Evolutionary conservation across 2,888 invertebrate genomes (phyloP).

Genomic region (Byasa hedistus): DNA sequence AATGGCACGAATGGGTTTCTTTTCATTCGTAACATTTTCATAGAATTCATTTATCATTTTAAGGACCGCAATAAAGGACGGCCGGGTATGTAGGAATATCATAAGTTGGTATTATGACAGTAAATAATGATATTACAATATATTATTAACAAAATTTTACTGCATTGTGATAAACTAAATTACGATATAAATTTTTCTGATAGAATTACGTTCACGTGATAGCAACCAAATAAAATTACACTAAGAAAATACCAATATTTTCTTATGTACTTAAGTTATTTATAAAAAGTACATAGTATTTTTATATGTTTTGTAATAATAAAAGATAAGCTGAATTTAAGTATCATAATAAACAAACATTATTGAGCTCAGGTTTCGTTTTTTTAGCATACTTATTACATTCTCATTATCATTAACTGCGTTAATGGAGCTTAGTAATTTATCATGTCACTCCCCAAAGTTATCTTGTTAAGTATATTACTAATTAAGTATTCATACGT

Average conservation of each 20-base stretch:
- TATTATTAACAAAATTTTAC: background rate
- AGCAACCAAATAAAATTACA: too few species aligned
- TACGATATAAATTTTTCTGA: background rate
- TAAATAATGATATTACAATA: background rate
- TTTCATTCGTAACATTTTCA: conserved; percentile 17
- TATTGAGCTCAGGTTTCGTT: conserved; percentile 1
- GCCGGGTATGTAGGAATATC: conserved; percentile 6
- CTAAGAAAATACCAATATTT: too few species aligned
- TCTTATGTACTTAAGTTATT: too few species aligned
- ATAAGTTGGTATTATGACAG: background rate
- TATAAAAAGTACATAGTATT: too few species aligned
- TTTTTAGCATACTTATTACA: conserved; percentile 6
- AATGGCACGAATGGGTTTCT: conserved; percentile 12
- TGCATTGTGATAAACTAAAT: background rate
- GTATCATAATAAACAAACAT: background rate
- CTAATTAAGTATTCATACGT: too few species aligned
- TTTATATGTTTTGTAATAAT: too few species aligned
- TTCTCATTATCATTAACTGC: conserved; percentile 6
- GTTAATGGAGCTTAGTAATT: conserved; percentile 7
- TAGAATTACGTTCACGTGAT: too few species aligned
- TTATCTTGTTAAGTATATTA: background rate
- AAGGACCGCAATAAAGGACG: conserved; percentile 16
- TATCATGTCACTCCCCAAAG: conserved; percentile 4
- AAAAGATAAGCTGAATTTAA: too few species aligned
- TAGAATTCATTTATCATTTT: conserved; percentile 16